Evolutionary conservation across 2,113 vertebrate genomes (phyloP), one percentile per base, ranked within the genome.

Genomic region (Rafetus swinhoei): DNA sequence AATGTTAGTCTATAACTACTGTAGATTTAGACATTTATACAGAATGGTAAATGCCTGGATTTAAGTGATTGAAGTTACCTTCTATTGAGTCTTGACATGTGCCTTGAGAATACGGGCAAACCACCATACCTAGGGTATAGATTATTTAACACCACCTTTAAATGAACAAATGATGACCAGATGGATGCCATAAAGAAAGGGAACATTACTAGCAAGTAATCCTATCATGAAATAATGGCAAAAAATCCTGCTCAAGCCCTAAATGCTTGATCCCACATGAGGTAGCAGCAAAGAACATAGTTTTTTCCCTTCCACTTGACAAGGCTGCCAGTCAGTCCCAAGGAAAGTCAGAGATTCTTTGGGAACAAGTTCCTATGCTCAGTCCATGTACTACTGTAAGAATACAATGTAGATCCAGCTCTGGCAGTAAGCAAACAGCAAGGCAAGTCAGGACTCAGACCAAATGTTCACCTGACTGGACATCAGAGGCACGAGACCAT

Each of bases 51-150:
- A 4, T 0, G 1, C 11, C 27, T 81, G 16, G 12, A 10, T 0
- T 6, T 1, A 32, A 25, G 35, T 0, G 5, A 19, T 6, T 1
- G 59, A n/a, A 19, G n/a, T 0, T 2, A 12, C 13, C 62, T 1
- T 1, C 1, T 76, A 12, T 22, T 12, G 7, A 35, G 53, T 11
- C 45, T 7, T 0, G 27, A 21, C 5, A 8, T 45, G 13, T 10
- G 39, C 12, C n/a, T 24, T 39, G 69, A 39, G 35, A 76, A 10
- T 74, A 76, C 22, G 24, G 19, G 72, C 18, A 39, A 35, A 76
- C 45, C 74, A 25, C 22, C 74, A 24, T 50, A 24, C 11, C 3
- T 53, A 77, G 39, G 11, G 74, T 25, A 45, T 6, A 77, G 22
- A 74, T 72, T 74, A 39, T 35, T 45, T 76, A 39, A 45, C 18